Evolutionary conservation across 1,140 invertebrate species (phyloP).

Genomic region (Diorhabda elongata): DNA sequence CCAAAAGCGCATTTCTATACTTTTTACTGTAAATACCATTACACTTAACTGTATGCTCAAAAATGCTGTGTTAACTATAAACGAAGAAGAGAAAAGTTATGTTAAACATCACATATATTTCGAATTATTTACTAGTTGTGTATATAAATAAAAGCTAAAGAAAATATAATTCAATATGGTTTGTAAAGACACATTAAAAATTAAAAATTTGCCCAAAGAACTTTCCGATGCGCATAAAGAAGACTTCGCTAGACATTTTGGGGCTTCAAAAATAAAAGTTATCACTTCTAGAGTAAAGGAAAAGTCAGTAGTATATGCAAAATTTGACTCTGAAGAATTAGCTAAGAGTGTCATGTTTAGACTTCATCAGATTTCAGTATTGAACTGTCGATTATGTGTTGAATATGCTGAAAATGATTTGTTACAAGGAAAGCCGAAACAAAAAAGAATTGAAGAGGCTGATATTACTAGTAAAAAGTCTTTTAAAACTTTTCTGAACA

Average conservation of each 20-base stretch:
- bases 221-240: constrained; percentile 43
- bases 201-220: constrained; percentile 44
- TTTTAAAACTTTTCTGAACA: constrained; percentile 62
- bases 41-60: too few relatives aligned
- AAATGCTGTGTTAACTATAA: too few relatives aligned
- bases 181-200: constrained; percentile 41
- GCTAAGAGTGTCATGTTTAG: constrained; percentile 56
- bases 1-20: too few relatives aligned
- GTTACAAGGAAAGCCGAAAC: constrained; percentile 25
- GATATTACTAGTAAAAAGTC: constrained; percentile 44
- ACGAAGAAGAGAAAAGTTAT: too few relatives aligned
- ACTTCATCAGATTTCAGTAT: constrained; percentile 62
- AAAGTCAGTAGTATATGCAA: constrained; percentile 48
- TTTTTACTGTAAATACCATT: too few relatives aligned
- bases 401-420: constrained; percentile 57
- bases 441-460: constrained; percentile 37
- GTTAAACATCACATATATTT: neutral
- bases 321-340: constrained; percentile 54
- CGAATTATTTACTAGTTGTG: neutral
- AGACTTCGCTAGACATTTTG: constrained; percentile 45
- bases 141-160: neutral
- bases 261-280: constrained; percentile 43
- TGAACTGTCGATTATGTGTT: constrained; percentile 56
- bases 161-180: constrained; percentile 34
- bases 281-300: constrained; percentile 40